These are phyloP conservation scores for Callopanchax toddi DNA, from an alignment of 2,113 vertebrate species.

Conservation along the genomic window DNA sequence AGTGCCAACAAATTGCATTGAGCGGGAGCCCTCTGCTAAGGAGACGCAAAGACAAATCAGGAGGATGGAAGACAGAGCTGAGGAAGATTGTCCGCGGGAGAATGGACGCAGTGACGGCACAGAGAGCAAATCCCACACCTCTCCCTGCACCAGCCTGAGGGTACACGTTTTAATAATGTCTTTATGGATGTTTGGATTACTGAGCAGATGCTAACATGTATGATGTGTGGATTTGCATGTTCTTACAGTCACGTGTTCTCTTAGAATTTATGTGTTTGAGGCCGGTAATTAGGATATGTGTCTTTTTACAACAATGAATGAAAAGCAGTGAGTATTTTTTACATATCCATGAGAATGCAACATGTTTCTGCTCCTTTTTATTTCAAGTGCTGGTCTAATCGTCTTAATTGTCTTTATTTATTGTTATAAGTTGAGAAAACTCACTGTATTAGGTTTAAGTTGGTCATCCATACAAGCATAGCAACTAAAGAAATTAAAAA, in stretches of 20 bases:
- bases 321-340: no score
- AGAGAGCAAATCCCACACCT: slow-evolving; percentile 20
- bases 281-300: neutral
- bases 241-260: slow-evolving; percentile 37
- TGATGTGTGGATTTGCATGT: neutral
- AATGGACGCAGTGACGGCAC: slow-evolving; percentile 53
- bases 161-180: slow-evolving; percentile 41
- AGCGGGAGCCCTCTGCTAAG: slow-evolving; percentile 62
- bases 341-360: no score
- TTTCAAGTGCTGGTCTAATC: no score
- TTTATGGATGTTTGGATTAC: neutral
- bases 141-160: slow-evolving; percentile 68
- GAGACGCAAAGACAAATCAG: slow-evolving; percentile 51
- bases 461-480: no score
- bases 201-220: neutral
- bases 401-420: no score
- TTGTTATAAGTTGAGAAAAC: no score
- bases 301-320: neutral
- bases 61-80: slow-evolving; percentile 66
- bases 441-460: no score
- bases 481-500: no score
- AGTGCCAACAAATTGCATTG: slow-evolving; percentile 69
- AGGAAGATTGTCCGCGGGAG: slow-evolving; percentile 50
- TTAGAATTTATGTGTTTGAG: slow-evolving; percentile 3
- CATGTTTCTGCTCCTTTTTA: no score